Base-by-base conservation (phyloP, 2,797 vertebrate species). In the Sebastes flavidus region DNA sequence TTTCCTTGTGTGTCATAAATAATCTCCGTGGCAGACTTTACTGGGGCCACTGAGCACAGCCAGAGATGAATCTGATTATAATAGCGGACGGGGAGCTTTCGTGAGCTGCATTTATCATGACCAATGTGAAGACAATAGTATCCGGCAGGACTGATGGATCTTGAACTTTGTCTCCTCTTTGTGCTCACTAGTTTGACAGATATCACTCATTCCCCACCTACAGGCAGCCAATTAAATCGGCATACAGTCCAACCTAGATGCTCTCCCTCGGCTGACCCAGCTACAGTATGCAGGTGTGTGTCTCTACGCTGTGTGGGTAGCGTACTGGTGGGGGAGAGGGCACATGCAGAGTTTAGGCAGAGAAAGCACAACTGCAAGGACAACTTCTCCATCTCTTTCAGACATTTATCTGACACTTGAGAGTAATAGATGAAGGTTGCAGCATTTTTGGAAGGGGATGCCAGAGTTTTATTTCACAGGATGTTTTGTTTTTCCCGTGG, bases 361-460 rank as follows among this genome's bases (percentile, higher is more conserved):
- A 83, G 81, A 89, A 88, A 87, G 89, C 82, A 84, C 87, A 91
- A 88, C 83, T 46, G 88, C 90, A 93, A 94, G 87, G 89, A 90
- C 91, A 80, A 91, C 89, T 93, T 91, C 87, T 90, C 89, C 89
- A 86, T 93, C 90, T 92, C 82, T 84, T 73, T 72, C 86, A 91
- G 91, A 92, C 89, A 91, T 92, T 93, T 91, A 91, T 92, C 90
- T 88, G 89, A 94, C 91, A 89, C 83, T 90, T 77, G 90, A 91
- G 88, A 86, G 88, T 92, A 90, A 92, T 83, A 92, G 90, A 94
- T 94, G 93, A 93, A 94, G 93, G 93, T 87, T 92, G 83, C 88
- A 81, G 90, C 85, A 79, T 81, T 94, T 94, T 91, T 91, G 83
- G 90, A 91, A 88, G 88, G 77, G 77, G 85, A 91, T 88, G 88